Conservation (phyloP, 2,888 invertebrate species). For the Perdita meconis region DNA sequence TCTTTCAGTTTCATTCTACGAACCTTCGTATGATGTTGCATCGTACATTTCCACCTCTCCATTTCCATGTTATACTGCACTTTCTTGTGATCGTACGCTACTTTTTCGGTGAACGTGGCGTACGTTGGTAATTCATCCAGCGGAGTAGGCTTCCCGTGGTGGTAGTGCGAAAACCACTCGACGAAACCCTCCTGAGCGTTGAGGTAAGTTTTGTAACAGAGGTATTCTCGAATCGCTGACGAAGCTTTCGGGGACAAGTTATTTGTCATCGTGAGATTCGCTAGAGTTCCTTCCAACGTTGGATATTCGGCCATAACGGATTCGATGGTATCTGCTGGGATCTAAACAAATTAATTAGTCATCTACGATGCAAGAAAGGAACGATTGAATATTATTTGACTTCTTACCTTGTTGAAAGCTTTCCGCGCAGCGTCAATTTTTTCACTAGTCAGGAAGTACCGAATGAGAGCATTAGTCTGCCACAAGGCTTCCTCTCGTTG, state of each 20-base stretch:
- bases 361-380: background rate
- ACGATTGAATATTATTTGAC: background rate
- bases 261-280: slow-evolving; percentile 82
- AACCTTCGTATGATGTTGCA: slow-evolving; percentile 90
- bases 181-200: slow-evolving; percentile 94
- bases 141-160: slow-evolving; percentile 91
- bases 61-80: slow-evolving; percentile 92
- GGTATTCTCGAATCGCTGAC: slow-evolving; percentile 89
- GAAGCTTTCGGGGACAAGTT: slow-evolving; percentile 84
- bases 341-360: slow-evolving; percentile 76
- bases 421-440: slow-evolving; percentile 93
- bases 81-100: slow-evolving; percentile 93
- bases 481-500: slow-evolving; percentile 93
- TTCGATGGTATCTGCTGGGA: slow-evolving; percentile 88
- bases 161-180: slow-evolving; percentile 94
- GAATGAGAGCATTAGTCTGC: slow-evolving; percentile 95
- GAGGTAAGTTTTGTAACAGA: slow-evolving; percentile 94
- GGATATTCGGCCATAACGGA: slow-evolving; percentile 85
- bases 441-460: slow-evolving; percentile 92
- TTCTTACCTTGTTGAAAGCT: slow-evolving; percentile 88
- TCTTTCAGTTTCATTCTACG: background rate
- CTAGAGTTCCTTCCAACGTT: slow-evolving; percentile 79
- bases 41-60: slow-evolving; percentile 90
- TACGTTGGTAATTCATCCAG: slow-evolving; percentile 87
- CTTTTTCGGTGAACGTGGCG: slow-evolving; percentile 93